Evolutionary conservation across 2,113 vertebrate genomes (phyloP).

Genomic region (Polyodon spathula): DNA sequence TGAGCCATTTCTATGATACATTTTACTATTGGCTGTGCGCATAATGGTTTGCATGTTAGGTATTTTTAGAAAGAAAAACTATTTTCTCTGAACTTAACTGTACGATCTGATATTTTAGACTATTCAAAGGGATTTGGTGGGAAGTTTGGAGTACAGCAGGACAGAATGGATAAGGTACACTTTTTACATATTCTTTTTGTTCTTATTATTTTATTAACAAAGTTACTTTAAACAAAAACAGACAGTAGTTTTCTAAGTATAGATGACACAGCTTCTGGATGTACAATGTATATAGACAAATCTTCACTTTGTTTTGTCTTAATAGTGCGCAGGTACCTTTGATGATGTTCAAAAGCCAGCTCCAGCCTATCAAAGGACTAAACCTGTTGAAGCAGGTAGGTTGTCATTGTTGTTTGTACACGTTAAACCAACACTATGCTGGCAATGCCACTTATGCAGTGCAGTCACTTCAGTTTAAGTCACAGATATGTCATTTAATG

Average conservation of each 20-base stretch:
- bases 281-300: too few relatives aligned
- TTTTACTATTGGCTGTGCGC: neutral
- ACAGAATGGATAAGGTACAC: slow-evolving; percentile 90
- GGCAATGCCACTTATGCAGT: too few relatives aligned
- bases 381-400: slow-evolving; percentile 82
- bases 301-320: neutral
- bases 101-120: slow-evolving; percentile 56
- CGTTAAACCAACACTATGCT: too few relatives aligned
- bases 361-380: slow-evolving; percentile 79
- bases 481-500: too few relatives aligned
- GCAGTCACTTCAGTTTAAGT: too few relatives aligned
- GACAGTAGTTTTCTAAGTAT: too few relatives aligned
- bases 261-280: too few relatives aligned
- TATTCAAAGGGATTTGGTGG: slow-evolving; percentile 91
- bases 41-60: slow-evolving; percentile 32
- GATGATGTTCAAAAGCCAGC: slow-evolving; percentile 73
- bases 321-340: slow-evolving; percentile 78
- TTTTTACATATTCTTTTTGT: neutral
- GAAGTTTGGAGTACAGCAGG: slow-evolving; percentile 88
- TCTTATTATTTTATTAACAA: neutral
- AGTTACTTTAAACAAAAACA: too few relatives aligned
- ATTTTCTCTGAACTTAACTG: neutral
- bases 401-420: too few relatives aligned
- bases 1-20: neutral
- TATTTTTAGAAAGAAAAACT: neutral